These are phyloP conservation scores for Eristalis pertinax DNA, from an alignment of 2,888 invertebrate genomes.

Conservation along the genomic window DNA sequence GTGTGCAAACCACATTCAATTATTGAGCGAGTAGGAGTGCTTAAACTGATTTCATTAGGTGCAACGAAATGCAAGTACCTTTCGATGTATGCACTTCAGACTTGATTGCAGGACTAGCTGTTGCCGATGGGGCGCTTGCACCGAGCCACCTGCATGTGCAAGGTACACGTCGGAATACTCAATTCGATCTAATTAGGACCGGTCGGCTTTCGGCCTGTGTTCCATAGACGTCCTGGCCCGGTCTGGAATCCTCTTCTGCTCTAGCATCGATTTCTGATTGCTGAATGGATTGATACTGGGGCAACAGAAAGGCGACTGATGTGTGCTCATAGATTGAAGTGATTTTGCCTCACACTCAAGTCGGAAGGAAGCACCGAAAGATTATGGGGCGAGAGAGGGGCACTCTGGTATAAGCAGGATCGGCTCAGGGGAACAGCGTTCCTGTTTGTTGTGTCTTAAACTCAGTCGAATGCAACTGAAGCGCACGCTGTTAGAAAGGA, in stretches of 20 bases:
- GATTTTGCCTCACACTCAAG: no score
- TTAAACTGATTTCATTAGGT: not conserved
- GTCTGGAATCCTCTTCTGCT: not conserved
- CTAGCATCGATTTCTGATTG: not conserved
- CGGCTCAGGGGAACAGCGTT: no score
- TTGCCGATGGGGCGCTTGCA: no score
- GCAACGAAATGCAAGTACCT: not conserved
- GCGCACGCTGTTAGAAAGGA: not conserved
- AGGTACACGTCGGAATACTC: not conserved
- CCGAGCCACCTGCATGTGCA: not conserved
- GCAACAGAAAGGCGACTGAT: not conserved
- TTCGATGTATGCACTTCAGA: not conserved
- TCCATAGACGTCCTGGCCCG: no score
- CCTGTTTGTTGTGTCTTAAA: not conserved
- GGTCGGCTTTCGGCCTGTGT: not conserved
- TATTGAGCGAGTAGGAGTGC: conserved; percentile 14
- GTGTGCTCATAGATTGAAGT: no score
- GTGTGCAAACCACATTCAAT: conserved; percentile 40
- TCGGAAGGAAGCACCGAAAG: no score
- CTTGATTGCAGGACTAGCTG: not conserved
- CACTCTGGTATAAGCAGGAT: not conserved
- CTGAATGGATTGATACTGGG: not conserved
- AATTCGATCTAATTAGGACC: not conserved
- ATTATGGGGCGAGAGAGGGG: not conserved
- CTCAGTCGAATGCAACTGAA: not conserved